Evolutionary conservation across 35 echinoderm and acorn worm genomes (phyloP).

Genomic region (Apostichopus parvimensis): DNA sequence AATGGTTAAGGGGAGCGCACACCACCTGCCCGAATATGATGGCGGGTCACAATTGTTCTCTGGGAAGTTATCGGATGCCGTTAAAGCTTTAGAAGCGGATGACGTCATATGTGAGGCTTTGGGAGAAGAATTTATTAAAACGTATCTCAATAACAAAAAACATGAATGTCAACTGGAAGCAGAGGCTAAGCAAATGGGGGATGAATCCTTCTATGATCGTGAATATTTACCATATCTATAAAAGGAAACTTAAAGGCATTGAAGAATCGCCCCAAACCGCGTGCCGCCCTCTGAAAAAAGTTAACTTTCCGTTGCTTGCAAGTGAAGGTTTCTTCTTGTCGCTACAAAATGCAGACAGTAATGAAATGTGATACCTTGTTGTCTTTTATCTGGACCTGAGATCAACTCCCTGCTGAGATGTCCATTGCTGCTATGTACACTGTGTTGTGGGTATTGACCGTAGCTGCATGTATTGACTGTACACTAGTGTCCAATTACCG

Average conservation of each 20-base stretch:
- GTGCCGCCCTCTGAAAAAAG: too few species aligned
- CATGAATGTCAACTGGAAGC: conserved; percentile 30
- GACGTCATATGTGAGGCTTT: conserved; percentile 38
- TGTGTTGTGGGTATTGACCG: too few species aligned
- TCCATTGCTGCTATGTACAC: too few species aligned
- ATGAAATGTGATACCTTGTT: too few species aligned
- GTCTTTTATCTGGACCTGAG: background rate
- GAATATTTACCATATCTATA: conserved; percentile 37
- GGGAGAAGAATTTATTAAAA: conserved; percentile 51
- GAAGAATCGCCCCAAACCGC: too few species aligned
- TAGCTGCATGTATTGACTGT: too few species aligned
- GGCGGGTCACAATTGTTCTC: background rate
- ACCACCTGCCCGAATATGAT: background rate
- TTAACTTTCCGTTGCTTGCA: too few species aligned
- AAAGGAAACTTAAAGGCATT: too few species aligned
- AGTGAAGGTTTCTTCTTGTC: too few species aligned
- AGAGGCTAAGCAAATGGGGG: background rate
- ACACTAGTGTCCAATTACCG: too few species aligned
- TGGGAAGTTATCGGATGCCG: conserved; percentile 28
- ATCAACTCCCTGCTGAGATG: too few species aligned
- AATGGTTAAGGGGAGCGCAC: background rate
- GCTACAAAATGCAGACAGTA: too few species aligned
- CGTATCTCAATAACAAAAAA: conserved; percentile 22
- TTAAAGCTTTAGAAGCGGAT: conserved; percentile 35
- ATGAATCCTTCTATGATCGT: conserved; percentile 28